phyloP scores from a whole-genome alignment of 2,113 vertebrate genomes.

The Gobius niger region DNA sequence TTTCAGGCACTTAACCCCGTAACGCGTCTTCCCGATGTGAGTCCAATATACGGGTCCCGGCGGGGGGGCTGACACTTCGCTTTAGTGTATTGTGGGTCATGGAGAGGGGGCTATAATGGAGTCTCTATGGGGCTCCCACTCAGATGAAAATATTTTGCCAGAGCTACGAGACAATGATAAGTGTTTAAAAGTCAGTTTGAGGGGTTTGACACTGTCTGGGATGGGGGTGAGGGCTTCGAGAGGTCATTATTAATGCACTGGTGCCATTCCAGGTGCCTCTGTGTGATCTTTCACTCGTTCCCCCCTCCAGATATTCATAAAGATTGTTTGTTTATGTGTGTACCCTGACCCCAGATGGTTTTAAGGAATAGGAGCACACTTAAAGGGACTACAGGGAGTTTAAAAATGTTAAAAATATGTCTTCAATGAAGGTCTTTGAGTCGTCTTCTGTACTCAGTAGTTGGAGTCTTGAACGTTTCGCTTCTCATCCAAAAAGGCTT shows the following conservation, averaged over 20 bases:
- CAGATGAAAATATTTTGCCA: constrained; percentile 29
- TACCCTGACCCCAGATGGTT: too few relatives aligned
- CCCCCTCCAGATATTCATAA: too few relatives aligned
- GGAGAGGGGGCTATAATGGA: not conserved
- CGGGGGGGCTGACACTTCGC: not conserved
- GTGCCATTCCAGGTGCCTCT: too few relatives aligned
- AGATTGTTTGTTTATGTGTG: too few relatives aligned
- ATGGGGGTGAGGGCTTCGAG: not conserved
- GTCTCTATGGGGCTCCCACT: constrained; percentile 7
- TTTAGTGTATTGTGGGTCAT: not conserved
- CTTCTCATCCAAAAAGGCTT: too few relatives aligned
- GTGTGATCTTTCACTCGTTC: too few relatives aligned
- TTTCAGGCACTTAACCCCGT: constrained; percentile 24
- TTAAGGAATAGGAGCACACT: too few relatives aligned
- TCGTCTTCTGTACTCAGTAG: too few relatives aligned
- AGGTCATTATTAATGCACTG: not conserved
- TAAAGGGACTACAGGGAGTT: too few relatives aligned
- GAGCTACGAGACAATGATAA: constrained; percentile 8
- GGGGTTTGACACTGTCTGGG: not conserved
- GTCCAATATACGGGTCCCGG: constrained; percentile 11
- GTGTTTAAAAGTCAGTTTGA: not conserved
- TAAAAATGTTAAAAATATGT: too few relatives aligned
- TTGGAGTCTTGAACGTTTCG: too few relatives aligned
- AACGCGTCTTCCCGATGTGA: not conserved
- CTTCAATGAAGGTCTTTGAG: too few relatives aligned